phyloP scores from a whole-genome alignment of 1,140 invertebrate species.

The Lithobius niger region DNA sequence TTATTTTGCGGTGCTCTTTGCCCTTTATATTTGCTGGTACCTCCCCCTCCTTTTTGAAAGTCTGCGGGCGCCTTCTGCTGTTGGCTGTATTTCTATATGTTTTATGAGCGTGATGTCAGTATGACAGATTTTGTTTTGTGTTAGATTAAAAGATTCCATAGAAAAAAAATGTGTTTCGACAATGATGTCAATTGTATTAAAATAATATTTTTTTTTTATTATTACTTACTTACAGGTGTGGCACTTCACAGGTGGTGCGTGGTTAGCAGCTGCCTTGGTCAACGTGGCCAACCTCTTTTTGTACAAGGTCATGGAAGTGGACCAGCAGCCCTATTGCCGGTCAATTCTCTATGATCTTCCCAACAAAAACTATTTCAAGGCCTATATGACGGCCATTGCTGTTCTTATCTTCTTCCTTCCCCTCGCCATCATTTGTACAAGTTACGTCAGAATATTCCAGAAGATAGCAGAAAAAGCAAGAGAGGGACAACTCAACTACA shows the following conservation, averaged over 20 bases:
- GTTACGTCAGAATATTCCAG: slow-evolving; percentile 29
- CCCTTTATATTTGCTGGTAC: no score
- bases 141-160: no score
- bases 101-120: no score
- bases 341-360: slow-evolving; percentile 25
- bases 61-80: no score
- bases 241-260: slow-evolving; percentile 25
- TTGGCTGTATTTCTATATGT: no score
- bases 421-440: slow-evolving; percentile 24
- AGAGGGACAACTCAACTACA: slow-evolving; percentile 17
- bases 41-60: no score
- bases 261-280: slow-evolving; percentile 22
- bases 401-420: slow-evolving; percentile 28
- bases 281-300: slow-evolving; percentile 27
- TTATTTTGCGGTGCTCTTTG: no score
- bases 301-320: slow-evolving; percentile 19
- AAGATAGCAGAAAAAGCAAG: slow-evolving; percentile 27
- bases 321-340: slow-evolving; percentile 22
- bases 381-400: slow-evolving; percentile 26
- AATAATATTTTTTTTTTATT: no score
- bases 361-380: slow-evolving; percentile 20
- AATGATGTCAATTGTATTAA: no score
- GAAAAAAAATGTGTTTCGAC: no score
- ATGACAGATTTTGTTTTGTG: no score
- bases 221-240: slow-evolving; percentile 28